phyloP scores from a whole-genome alignment of 1,140 invertebrate species.

The Eumaeus atala region DNA sequence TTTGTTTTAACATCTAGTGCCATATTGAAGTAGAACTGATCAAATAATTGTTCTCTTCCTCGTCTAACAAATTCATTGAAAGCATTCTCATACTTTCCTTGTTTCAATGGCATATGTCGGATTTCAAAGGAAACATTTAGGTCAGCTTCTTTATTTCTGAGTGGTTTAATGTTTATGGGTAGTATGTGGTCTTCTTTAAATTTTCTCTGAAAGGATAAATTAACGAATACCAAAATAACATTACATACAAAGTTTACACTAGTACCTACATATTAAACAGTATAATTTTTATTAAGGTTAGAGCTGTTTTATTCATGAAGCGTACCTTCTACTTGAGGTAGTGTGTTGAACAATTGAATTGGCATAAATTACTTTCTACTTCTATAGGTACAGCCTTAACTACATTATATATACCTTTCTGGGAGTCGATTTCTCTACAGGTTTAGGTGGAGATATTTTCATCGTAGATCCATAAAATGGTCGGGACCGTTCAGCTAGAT shows the following conservation, averaged over 20 bases:
- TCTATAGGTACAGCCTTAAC: too few relatives aligned
- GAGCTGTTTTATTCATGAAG: too few relatives aligned
- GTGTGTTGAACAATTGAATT: too few relatives aligned
- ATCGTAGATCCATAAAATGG: slow-evolving; percentile 53
- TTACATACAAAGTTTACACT: not conserved
- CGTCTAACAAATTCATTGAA: slow-evolving; percentile 57
- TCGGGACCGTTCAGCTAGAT: slow-evolving; percentile 48
- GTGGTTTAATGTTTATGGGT: slow-evolving; percentile 45
- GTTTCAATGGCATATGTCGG: slow-evolving; percentile 44
- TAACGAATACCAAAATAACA: not conserved
- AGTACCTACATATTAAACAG: slow-evolving; percentile 4
- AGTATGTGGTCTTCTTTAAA: slow-evolving; percentile 51
- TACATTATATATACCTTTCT: too few relatives aligned
- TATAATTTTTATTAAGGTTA: too few relatives aligned
- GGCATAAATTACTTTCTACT: too few relatives aligned
- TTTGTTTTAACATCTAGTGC: slow-evolving; percentile 27
- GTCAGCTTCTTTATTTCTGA: slow-evolving; percentile 43
- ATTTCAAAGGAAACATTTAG: slow-evolving; percentile 50
- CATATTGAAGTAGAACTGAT: slow-evolving; percentile 36
- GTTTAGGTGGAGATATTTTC: slow-evolving; percentile 28
- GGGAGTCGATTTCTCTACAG: slow-evolving; percentile 21
- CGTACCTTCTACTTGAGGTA: too few relatives aligned
- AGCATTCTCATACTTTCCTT: slow-evolving; percentile 47
- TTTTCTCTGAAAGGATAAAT: slow-evolving; percentile 43
- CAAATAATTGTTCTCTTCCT: slow-evolving; percentile 57